phyloP scores from a whole-genome alignment of 2,113 vertebrate genomes.

The Heloderma charlesbogerti region DNA sequence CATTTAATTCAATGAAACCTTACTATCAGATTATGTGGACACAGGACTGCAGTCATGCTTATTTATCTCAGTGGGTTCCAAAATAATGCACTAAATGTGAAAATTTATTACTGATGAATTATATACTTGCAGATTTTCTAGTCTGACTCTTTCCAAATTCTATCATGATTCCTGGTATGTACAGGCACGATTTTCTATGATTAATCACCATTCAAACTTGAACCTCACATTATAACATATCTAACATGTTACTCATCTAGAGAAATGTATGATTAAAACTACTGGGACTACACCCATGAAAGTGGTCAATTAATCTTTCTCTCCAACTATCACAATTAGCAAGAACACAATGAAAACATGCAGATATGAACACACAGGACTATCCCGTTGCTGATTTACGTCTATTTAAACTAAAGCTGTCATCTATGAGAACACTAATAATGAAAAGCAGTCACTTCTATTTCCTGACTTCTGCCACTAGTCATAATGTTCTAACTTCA shows the following conservation, averaged over 20 bases:
- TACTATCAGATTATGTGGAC: not conserved
- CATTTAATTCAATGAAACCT: not conserved
- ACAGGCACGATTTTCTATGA: slow-evolving; percentile 1
- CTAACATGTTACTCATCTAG: slow-evolving; percentile 25
- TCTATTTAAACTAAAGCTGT: not conserved
- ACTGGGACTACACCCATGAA: slow-evolving; percentile 21
- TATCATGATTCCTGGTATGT: not conserved
- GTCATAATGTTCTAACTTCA: not conserved
- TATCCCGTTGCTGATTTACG: not conserved
- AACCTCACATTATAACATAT: slow-evolving; percentile 12
- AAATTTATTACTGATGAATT: not conserved
- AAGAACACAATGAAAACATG: not conserved
- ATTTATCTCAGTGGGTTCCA: not conserved
- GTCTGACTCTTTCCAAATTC: slow-evolving; percentile 1
- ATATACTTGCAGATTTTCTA: not conserved
- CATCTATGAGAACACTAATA: accelerated
- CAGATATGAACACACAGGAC: not conserved
- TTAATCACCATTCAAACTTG: slow-evolving; percentile 17
- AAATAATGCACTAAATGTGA: not conserved
- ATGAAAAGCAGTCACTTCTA: not conserved
- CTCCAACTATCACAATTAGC: not conserved
- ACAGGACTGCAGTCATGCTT: not conserved
- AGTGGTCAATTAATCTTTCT: not conserved
- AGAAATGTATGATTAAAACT: not conserved
- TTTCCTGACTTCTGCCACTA: not conserved